A percentile compares a stretch with the other conserved stretches of the same genome.
Evolutionary conservation across 1,140 invertebrate genomes (phyloP).

Genomic region (Whitmania pigra): DNA sequence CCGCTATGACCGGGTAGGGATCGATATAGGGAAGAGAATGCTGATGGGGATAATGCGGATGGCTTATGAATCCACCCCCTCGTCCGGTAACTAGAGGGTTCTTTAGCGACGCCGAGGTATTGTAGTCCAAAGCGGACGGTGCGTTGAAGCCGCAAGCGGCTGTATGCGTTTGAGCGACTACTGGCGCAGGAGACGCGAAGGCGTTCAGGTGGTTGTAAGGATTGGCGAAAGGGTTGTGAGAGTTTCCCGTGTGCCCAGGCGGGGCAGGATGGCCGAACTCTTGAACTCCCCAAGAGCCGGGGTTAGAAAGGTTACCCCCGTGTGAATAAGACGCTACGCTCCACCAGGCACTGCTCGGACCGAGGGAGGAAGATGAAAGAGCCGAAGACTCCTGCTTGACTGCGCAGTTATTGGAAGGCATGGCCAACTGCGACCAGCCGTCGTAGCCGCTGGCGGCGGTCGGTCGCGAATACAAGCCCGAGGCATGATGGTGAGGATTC

Average conservation of each 20-base stretch:
- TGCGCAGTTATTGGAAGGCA: constrained; percentile 1
- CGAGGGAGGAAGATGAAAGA: background rate
- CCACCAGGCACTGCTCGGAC: constrained; percentile 4
- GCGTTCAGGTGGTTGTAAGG: constrained; percentile 6
- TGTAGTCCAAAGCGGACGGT: background rate
- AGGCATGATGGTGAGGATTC: constrained; percentile 1
- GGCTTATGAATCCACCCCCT: background rate
- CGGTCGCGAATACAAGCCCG: background rate
- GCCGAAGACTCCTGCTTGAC: background rate
- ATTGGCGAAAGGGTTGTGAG: constrained; percentile 1
- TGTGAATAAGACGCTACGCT: constrained; percentile 4
- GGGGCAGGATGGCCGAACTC: background rate
- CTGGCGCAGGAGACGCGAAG: background rate
- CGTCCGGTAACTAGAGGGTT: background rate
- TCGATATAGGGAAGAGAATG: constrained; percentile 9
- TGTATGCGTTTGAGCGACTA: background rate
- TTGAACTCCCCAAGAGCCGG: background rate
- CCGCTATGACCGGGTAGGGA: background rate
- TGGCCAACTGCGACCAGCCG: background rate
- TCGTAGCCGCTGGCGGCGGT: background rate
- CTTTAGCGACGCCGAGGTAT: too few species aligned
- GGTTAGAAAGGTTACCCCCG: background rate
- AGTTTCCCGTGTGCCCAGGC: background rate
- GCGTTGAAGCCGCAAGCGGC: background rate
- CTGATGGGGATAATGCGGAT: background rate